These are phyloP conservation scores for Andrena hattorfiana DNA, from an alignment of 2,888 invertebrate genomes.

Conservation along the genomic window DNA sequence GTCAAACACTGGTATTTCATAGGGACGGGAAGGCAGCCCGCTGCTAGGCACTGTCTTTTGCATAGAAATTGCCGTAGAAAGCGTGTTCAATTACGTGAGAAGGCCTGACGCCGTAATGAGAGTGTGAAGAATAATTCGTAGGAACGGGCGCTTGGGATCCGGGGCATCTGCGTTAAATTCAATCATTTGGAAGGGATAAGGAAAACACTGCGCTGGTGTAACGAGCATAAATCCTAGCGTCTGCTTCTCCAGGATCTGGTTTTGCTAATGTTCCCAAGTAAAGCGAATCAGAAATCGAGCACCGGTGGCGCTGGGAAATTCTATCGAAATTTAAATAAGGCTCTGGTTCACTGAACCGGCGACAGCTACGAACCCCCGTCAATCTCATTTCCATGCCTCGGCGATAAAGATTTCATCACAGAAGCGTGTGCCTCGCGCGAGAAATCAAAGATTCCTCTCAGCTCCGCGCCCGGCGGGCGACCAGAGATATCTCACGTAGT, in stretches of 20 bases:
- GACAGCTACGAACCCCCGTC: not conserved
- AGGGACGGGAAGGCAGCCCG: not conserved
- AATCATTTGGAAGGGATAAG: slow-evolving; percentile 6
- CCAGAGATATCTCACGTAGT: slow-evolving; percentile 18
- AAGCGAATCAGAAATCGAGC: not conserved
- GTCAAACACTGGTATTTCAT: not conserved
- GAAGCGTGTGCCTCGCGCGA: not conserved
- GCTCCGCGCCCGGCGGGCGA: not conserved
- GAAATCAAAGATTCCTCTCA: not conserved
- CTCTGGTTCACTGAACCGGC: not conserved
- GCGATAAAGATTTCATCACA: slow-evolving; percentile 8
- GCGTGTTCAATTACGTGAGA: slow-evolving; percentile 11
- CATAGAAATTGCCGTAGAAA: slow-evolving; percentile 22
- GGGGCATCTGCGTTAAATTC: not conserved
- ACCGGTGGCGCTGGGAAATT: not conserved
- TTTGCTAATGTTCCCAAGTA: too few species aligned
- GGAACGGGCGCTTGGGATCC: not conserved
- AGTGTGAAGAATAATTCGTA: slow-evolving; percentile 11
- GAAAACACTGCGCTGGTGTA: not conserved
- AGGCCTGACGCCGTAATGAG: not conserved
- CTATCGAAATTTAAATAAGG: not conserved
- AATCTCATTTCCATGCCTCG: not conserved
- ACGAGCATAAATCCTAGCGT: not conserved
- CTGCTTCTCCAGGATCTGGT: not conserved
- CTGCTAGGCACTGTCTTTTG: not conserved